These are phyloP conservation scores for Hyperoplus immaculatus DNA, from an alignment of 2,797 vertebrate species.

Conservation along the genomic window DNA sequence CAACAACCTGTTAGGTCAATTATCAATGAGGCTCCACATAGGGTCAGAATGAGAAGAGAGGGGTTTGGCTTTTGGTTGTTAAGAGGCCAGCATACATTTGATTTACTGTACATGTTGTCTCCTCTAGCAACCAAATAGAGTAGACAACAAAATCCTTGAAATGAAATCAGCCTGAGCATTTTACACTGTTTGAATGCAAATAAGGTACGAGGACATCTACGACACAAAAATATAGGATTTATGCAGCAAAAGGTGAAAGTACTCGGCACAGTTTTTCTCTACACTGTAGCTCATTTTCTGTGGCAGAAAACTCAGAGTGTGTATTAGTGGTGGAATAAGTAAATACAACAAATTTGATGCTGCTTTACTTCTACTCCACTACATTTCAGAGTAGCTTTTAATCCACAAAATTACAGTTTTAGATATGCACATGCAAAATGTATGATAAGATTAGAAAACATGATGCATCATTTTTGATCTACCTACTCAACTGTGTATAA, in stretches of 20 bases:
- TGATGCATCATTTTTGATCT: not conserved
- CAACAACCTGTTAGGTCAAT: not conserved
- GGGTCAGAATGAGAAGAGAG: not conserved
- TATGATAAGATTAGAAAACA: not conserved
- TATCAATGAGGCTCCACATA: slow-evolving; percentile 6
- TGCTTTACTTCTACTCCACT: not conserved
- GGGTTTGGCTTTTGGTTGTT: not conserved
- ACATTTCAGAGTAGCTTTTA: not conserved
- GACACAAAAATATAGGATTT: slow-evolving; percentile 5
- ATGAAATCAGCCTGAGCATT: slow-evolving; percentile 23
- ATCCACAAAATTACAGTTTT: not conserved
- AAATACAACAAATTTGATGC: not conserved
- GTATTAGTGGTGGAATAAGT: not conserved
- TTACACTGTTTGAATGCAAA: slow-evolving; percentile 27
- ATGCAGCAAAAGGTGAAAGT: not conserved
- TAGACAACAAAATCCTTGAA: not conserved
- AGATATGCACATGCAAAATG: not conserved
- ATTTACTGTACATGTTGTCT: not conserved
- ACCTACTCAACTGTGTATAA: not conserved
- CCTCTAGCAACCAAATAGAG: slow-evolving; percentile 20
- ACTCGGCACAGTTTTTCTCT: no score
- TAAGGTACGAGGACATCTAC: slow-evolving; percentile 8
- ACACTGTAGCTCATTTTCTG: not conserved
- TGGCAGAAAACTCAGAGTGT: not conserved
- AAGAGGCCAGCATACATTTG: not conserved